These are phyloP conservation scores for Volucella zonaria DNA, from an alignment of 2,888 invertebrate genomes.

Conservation along the genomic window DNA sequence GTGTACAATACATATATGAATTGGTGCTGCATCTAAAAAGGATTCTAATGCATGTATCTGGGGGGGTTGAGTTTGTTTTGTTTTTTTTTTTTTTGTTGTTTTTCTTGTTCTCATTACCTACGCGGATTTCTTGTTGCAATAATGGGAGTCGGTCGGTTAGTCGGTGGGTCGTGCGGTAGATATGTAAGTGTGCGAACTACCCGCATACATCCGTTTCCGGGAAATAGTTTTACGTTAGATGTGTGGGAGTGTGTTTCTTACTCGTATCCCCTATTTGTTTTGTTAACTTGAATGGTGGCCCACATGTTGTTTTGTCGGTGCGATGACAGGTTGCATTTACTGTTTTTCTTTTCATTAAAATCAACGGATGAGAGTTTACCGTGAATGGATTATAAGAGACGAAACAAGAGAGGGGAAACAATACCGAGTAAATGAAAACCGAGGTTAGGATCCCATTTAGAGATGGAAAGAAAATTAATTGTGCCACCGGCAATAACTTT, in stretches of 20 bases:
- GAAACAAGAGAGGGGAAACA: constrained; percentile 20
- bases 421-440: no score
- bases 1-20: constrained; percentile 1
- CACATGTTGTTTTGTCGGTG: constrained; percentile 53
- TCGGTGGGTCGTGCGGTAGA: constrained; percentile 28
- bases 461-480: constrained; percentile 44
- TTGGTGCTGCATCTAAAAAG: constrained; percentile 33
- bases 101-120: constrained; percentile 9
- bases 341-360: constrained; percentile 22
- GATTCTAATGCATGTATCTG: constrained; percentile 62
- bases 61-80: constrained; percentile 30
- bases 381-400: neutral
- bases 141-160: constrained; percentile 26
- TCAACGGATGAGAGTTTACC: neutral
- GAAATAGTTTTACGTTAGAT: constrained; percentile 3
- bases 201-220: constrained; percentile 62
- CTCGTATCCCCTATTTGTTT: constrained; percentile 42
- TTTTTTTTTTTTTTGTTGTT: constrained; percentile 4
- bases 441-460: no score
- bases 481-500: constrained; percentile 64
- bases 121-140: constrained; percentile 69
- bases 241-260: no score
- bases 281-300: constrained; percentile 63
- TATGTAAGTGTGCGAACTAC: constrained; percentile 57
- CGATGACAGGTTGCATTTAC: constrained; percentile 40